phyloP scores from a whole-genome alignment of 2,888 invertebrate species.

The Galerucella nymphaeae region DNA sequence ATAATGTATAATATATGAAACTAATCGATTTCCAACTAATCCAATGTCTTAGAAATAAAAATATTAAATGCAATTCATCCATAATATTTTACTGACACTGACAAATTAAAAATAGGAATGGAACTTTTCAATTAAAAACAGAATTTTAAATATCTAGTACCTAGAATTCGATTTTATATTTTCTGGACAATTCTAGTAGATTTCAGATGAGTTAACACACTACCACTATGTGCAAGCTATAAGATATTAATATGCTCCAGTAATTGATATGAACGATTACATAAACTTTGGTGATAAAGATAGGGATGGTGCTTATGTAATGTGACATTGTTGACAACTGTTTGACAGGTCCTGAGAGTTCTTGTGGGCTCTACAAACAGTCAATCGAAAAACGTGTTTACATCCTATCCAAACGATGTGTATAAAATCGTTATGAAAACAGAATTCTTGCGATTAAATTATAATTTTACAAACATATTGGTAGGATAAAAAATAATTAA shows the following conservation, averaged over 20 bases:
- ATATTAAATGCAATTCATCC: background rate
- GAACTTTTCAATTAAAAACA: background rate
- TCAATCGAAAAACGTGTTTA: too few relatives aligned
- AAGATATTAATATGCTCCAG: too few relatives aligned
- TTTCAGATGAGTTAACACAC: background rate
- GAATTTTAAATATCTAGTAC: background rate
- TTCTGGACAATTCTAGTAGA: background rate
- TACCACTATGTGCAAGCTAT: background rate
- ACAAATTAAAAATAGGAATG: background rate
- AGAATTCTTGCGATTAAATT: background rate
- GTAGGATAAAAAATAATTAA: conserved; percentile 1
- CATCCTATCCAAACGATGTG: too few relatives aligned
- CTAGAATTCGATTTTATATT: background rate
- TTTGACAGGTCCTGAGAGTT: too few relatives aligned
- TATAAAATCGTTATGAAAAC: background rate
- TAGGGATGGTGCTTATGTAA: too few relatives aligned
- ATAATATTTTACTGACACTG: background rate
- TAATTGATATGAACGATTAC: too few relatives aligned
- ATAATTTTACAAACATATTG: conserved; percentile 6
- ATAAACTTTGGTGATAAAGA: too few relatives aligned
- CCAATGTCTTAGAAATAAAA: background rate
- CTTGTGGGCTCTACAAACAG: too few relatives aligned
- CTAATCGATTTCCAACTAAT: background rate
- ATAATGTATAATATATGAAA: background rate
- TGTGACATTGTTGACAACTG: too few relatives aligned